Evolutionary conservation across 92 coral and sea anemone genomes (phyloP).

Genomic region (Parazoanthus atlanticus): DNA sequence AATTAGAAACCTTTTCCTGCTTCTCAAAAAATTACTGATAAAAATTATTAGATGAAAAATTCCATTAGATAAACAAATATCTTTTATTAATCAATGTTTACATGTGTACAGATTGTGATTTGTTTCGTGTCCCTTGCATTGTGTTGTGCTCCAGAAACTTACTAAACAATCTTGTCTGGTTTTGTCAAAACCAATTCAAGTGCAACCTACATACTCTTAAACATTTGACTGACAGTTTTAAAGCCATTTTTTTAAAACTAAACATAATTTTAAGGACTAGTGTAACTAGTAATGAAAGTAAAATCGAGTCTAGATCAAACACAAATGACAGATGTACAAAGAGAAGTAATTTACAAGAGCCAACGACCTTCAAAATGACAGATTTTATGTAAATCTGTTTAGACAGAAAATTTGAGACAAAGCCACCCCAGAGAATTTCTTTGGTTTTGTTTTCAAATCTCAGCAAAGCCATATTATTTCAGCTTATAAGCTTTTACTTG

Average conservation of each 20-base stretch:
- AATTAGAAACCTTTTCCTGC: not conserved
- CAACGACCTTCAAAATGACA: not conserved
- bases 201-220: not conserved
- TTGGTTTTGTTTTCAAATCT: not conserved
- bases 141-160: not conserved
- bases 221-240: not conserved
- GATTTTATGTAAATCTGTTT: not conserved
- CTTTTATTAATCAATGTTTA: not conserved
- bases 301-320: conserved; percentile 29
- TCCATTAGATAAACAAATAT: conserved; percentile 16
- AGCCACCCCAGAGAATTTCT: not conserved
- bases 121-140: not conserved
- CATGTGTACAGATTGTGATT: not conserved
- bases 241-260: no score
- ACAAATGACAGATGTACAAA: conserved; percentile 19
- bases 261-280: not conserved
- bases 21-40: not conserved
- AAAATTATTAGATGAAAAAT: not conserved
- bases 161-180: not conserved
- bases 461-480: not conserved
- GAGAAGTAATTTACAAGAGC: not conserved
- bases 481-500: not conserved
- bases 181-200: not conserved
- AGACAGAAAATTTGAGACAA: conserved; percentile 6
- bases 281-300: not conserved